Percentiles rank a stretch among this genome's conserved stretches.
Conservation (phyloP, 2,113 vertebrate genomes). For the western clawed frog (Xenopus tropicalis) region DNA sequence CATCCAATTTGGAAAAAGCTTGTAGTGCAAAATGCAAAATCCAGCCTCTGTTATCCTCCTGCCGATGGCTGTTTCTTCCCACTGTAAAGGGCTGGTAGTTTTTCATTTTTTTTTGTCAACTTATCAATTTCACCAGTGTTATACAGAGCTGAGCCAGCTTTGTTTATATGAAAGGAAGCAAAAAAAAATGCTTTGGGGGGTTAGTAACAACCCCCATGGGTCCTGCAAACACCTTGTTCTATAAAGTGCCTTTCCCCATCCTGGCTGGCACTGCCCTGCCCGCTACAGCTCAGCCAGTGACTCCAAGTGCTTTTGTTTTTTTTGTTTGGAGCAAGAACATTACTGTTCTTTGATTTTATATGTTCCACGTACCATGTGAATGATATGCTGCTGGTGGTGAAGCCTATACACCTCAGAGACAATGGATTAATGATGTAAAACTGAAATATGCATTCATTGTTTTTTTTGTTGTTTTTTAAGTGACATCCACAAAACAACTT, state of each 20-base stretch:
- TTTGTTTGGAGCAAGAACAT: background rate
- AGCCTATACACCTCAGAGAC: background rate
- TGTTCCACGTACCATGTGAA: background rate
- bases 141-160: slow-evolving; percentile 1
- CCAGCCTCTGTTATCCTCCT: too few species aligned
- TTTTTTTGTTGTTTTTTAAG: too few species aligned
- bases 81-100: too few species aligned
- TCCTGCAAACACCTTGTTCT: background rate
- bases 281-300: background rate
- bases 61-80: background rate
- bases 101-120: too few species aligned
- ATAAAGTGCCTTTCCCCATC: slow-evolving; percentile 26
- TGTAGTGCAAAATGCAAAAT: too few species aligned
- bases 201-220: background rate
- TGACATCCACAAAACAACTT: too few species aligned
- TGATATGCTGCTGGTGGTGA: background rate
- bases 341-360: background rate
- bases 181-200: background rate
- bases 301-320: background rate
- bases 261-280: background rate
- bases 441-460: too few species aligned
- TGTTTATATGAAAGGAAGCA: background rate
- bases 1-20: background rate
- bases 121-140: slow-evolving; percentile 20
- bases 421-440: background rate